phyloP scores from a whole-genome alignment of 2,797 vertebrate species.

The Melanotaenia boesemani region DNA sequence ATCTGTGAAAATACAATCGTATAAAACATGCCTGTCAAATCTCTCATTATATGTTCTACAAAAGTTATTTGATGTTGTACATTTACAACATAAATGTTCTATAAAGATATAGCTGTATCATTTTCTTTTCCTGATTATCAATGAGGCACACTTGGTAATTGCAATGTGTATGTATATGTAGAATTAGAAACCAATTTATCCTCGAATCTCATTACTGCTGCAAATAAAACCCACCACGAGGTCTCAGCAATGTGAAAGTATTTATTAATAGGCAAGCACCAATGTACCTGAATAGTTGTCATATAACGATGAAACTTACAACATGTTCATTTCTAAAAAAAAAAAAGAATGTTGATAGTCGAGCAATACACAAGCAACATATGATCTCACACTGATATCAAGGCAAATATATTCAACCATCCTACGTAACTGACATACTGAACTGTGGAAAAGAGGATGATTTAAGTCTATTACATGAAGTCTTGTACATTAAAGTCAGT shows the following conservation, averaged over 20 bases:
- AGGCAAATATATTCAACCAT: neutral
- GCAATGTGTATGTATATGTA: no score
- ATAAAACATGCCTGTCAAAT: neutral
- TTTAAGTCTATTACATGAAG: conserved; percentile 3
- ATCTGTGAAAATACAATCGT: no score
- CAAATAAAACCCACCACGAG: conserved; percentile 52
- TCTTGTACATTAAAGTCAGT: conserved; percentile 4
- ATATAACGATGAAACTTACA: neutral
- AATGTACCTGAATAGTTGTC: neutral
- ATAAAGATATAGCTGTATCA: no score
- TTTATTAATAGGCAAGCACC: neutral
- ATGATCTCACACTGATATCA: neutral
- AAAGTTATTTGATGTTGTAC: no score
- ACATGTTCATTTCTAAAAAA: neutral
- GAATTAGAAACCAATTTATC: no score
- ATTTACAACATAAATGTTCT: no score
- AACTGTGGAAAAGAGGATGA: neutral
- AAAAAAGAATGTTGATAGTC: neutral
- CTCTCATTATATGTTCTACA: neutral
- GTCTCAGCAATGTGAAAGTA: conserved; percentile 53
- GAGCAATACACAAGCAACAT: neutral
- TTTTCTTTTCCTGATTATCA: no score
- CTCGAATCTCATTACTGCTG: neutral
- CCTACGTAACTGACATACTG: neutral
- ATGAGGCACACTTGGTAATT: no score